Evolutionary conservation across 2,113 vertebrate species (phyloP).

Genomic region (Chaenogobius annularis): DNA sequence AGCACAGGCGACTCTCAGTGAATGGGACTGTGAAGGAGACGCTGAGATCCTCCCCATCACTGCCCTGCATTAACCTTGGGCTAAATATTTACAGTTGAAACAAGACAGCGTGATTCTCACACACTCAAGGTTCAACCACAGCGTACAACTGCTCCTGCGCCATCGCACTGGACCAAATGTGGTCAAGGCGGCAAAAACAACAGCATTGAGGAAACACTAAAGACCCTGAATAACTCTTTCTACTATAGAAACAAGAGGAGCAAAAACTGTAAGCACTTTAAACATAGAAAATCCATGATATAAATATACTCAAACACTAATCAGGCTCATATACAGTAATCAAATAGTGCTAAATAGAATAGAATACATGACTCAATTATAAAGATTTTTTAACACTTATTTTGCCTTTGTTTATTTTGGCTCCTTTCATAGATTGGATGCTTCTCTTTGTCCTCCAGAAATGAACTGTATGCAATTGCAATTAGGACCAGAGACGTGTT

Average conservation of each 20-base stretch:
- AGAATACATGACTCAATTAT: neutral
- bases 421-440: neutral
- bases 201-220: neutral
- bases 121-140: slow-evolving; percentile 24
- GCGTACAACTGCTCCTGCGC: slow-evolving; percentile 8
- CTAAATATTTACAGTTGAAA: slow-evolving; percentile 75
- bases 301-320: neutral
- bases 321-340: neutral
- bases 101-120: slow-evolving; percentile 32
- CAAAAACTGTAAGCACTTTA: slow-evolving; percentile 9
- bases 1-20: slow-evolving; percentile 39
- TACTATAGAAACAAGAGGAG: neutral
- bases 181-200: slow-evolving; percentile 10
- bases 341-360: neutral
- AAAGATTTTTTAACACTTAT: neutral
- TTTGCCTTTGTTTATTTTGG: neutral
- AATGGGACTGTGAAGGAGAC: slow-evolving; percentile 39
- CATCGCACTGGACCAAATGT: slow-evolving; percentile 35
- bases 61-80: slow-evolving; percentile 70
- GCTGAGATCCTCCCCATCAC: slow-evolving; percentile 61
- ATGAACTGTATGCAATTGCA: neutral
- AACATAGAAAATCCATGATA: neutral
- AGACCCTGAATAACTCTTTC: neutral
- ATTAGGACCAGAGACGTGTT: neutral
- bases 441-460: neutral